Evolutionary conservation across 2,113 vertebrate species (phyloP).

Genomic region (Microcebus lehilahytsara): DNA sequence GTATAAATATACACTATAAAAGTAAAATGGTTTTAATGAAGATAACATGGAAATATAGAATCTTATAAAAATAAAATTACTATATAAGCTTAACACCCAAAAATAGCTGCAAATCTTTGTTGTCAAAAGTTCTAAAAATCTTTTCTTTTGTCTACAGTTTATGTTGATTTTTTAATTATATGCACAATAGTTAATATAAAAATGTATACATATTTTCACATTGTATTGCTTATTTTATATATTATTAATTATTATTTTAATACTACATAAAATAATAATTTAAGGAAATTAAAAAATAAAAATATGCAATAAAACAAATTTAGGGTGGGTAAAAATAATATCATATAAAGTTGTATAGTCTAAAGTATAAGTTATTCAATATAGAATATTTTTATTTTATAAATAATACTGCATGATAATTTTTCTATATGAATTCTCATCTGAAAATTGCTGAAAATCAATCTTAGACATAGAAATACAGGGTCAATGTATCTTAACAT

Average conservation of each 20-base stretch:
- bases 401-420: neutral
- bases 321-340: too few relatives aligned
- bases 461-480: neutral
- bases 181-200: neutral
- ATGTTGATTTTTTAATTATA: neutral
- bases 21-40: neutral
- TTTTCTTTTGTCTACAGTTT: neutral
- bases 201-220: neutral
- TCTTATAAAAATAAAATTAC: neutral
- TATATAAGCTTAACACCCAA: neutral
- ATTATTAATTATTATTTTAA: neutral
- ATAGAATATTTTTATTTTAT: neutral
- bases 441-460: neutral
- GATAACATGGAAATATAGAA: neutral
- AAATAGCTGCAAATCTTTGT: neutral
- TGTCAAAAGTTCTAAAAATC: neutral
- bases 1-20: neutral
- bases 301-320: too few relatives aligned
- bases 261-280: neutral
- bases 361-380: neutral
- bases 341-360: neutral
- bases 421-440: neutral
- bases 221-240: neutral
- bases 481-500: neutral
- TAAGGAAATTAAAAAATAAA: too few relatives aligned